Percentiles rank a stretch among this genome's conserved stretches.
Evolutionary conservation across 1,140 invertebrate genomes (phyloP).

Genomic region (Berghia stephanieae): DNA sequence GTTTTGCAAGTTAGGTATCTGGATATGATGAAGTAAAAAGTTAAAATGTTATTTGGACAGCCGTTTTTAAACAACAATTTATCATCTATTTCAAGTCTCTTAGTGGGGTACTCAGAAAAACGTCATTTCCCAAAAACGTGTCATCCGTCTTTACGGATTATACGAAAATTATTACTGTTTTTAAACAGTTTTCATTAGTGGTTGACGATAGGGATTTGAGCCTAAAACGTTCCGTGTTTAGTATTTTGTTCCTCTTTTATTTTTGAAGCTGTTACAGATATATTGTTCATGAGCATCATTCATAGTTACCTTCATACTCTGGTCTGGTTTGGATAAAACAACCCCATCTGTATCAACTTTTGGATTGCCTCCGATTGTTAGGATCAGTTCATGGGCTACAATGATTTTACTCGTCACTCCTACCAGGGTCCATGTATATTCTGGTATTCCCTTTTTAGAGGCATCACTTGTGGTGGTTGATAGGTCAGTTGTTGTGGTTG

Average conservation of each 20-base stretch:
- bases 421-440: not conserved
- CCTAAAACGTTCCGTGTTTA: not conserved
- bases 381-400: not conserved
- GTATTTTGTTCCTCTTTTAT: not conserved
- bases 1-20: constrained; percentile 14
- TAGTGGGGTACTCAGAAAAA: not conserved
- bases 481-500: too few relatives aligned
- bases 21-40: too few relatives aligned
- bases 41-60: not conserved
- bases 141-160: not conserved
- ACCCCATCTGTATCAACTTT: not conserved
- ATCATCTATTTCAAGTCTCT: too few relatives aligned
- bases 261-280: not conserved
- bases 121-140: not conserved
- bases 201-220: not conserved
- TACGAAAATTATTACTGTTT: too few relatives aligned
- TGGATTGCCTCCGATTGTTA: not conserved
- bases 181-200: not conserved
- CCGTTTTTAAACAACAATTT: not conserved
- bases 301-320: not conserved
- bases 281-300: too few relatives aligned
- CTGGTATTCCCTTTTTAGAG: not conserved
- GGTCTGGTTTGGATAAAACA: not conserved
- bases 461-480: too few relatives aligned
- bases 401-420: not conserved